These are phyloP conservation scores for Lerema accius DNA, from an alignment of 1,140 invertebrate species.

Conservation along the genomic window DNA sequence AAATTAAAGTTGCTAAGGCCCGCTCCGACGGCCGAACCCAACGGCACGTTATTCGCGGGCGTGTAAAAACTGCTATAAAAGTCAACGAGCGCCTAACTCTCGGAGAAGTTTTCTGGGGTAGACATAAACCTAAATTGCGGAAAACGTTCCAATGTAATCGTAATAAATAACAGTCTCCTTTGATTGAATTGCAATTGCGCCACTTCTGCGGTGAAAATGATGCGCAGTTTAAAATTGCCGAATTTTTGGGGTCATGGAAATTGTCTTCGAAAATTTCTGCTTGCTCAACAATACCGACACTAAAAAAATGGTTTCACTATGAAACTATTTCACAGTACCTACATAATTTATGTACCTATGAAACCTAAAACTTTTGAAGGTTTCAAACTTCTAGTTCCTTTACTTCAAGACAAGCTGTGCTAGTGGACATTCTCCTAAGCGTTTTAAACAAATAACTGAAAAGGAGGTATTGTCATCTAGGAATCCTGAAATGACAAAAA, in stretches of 20 bases:
- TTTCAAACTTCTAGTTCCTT: no score
- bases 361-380: no score
- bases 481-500: no score
- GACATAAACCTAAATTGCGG: conserved; percentile 53
- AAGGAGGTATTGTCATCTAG: no score
- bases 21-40: conserved; percentile 38
- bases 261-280: not conserved
- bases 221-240: not conserved
- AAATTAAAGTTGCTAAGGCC: conserved; percentile 39
- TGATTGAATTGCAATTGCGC: conserved; percentile 40
- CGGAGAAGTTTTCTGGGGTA: conserved; percentile 45
- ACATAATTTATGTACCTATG: no score
- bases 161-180: conserved; percentile 49
- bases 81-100: conserved; percentile 64
- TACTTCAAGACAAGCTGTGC: no score
- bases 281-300: no score
- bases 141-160: conserved; percentile 48
- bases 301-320: no score
- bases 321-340: not conserved
- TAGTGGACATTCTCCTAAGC: no score
- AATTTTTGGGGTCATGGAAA: not conserved
- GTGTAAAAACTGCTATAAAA: conserved; percentile 76
- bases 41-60: conserved; percentile 41
- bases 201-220: not conserved
- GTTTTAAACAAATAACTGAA: no score